Evolutionary conservation across 2,113 vertebrate species (phyloP).

Genomic region (Tachycineta bicolor): DNA sequence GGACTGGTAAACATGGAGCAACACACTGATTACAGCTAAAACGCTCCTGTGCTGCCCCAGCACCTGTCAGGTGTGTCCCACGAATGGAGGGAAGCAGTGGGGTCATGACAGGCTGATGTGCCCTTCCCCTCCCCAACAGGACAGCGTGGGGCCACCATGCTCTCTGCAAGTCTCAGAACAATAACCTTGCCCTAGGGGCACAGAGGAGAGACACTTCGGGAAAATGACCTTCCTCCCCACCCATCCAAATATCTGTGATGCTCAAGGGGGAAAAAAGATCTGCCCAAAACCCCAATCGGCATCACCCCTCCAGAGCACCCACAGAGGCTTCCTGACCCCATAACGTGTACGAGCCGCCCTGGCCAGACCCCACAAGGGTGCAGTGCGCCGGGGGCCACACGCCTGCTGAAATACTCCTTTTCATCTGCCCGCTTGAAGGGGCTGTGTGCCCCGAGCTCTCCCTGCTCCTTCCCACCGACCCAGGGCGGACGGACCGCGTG

Average conservation of each 20-base stretch:
- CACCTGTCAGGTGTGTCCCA: not conserved
- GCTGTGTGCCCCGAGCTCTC: not conserved
- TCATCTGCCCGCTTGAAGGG: not conserved
- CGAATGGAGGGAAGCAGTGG: not conserved
- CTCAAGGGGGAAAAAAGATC: not conserved
- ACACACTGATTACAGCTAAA: not conserved
- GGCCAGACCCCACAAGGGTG: not conserved
- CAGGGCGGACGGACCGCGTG: not conserved
- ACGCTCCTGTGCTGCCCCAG: not conserved
- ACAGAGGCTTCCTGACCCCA: not conserved
- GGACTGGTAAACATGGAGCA: not conserved
- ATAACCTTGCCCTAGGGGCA: not conserved
- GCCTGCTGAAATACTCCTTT: not conserved
- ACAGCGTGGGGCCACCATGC: fast-evolving
- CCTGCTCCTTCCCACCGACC: not conserved
- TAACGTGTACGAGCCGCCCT: fast-evolving
- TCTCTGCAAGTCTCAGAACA: not conserved
- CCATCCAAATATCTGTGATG: too few species aligned
- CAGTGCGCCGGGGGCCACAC: not conserved
- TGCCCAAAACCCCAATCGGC: fast-evolving
- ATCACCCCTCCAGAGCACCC: not conserved
- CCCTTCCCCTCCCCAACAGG: not conserved
- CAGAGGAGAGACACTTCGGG: fast-evolving
- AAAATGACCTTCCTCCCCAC: not conserved
- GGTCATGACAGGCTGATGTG: not conserved